A percentile compares a stretch with the other conserved stretches of the same genome.
phyloP scores from a whole-genome alignment of 1,140 invertebrate genomes.

The Bombus balteatus region DNA sequence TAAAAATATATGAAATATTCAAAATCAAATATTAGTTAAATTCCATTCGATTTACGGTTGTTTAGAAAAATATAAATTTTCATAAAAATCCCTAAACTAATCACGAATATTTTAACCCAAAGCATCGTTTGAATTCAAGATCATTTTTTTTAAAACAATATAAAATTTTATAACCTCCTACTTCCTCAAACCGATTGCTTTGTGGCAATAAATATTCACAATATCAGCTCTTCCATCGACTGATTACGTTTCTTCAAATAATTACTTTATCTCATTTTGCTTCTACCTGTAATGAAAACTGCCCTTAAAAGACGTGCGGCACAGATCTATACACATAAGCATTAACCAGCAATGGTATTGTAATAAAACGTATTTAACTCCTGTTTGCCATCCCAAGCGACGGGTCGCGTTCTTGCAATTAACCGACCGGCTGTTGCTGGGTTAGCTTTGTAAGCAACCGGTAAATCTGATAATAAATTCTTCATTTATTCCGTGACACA shows the following conservation, averaged over 20 bases:
- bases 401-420: constrained; percentile 37
- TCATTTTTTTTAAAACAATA: too few relatives aligned
- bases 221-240: too few relatives aligned
- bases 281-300: neutral
- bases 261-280: neutral
- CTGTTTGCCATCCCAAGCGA: neutral
- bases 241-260: too few relatives aligned
- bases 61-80: too few relatives aligned
- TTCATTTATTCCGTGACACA: neutral
- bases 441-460: constrained; percentile 24
- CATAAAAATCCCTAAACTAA: too few relatives aligned
- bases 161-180: too few relatives aligned
- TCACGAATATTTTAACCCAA: too few relatives aligned
- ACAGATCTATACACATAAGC: neutral
- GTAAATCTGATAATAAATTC: constrained; percentile 28
- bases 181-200: too few relatives aligned
- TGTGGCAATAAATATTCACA: too few relatives aligned
- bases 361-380: constrained; percentile 50
- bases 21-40: too few relatives aligned
- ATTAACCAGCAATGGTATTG: constrained; percentile 4
- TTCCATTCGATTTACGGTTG: too few relatives aligned
- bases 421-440: constrained; percentile 12
- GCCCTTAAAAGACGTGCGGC: neutral
- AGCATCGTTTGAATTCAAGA: too few relatives aligned
- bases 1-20: neutral